Percentiles rank a stretch among this genome's conserved stretches.
These are phyloP conservation scores for Proisotoma minuta DNA, from an alignment of 2,888 invertebrate genomes.

Conservation along the genomic window DNA sequence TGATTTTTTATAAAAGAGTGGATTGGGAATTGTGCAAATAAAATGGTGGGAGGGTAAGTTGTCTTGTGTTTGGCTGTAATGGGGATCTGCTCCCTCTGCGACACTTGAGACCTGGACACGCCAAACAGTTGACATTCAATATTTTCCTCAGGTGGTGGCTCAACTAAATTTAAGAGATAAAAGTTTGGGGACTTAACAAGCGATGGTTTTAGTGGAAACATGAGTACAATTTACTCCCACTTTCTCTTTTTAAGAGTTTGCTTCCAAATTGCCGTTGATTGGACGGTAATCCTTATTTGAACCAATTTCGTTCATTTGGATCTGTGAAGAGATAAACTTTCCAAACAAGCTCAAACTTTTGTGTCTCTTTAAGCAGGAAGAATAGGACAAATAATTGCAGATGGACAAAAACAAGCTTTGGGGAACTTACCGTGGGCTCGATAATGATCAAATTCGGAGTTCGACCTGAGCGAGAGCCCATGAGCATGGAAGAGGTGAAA, in stretches of 20 bases:
- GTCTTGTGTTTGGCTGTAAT: background rate
- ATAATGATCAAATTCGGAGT: constrained; percentile 32
- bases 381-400: no score
- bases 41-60: no score
- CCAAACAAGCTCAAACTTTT: constrained; percentile 3
- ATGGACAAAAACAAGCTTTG: no score
- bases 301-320: constrained; percentile 14
- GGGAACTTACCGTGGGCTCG: constrained; percentile 43
- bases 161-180: background rate
- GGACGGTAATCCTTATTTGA: constrained; percentile 9
- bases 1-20: no score
- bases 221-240: no score
- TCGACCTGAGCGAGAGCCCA: constrained; percentile 36
- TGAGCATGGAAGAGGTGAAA: constrained; percentile 44
- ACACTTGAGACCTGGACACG: background rate
- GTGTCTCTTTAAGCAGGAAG: background rate
- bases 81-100: background rate
- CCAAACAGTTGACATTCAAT: constrained; percentile 9
- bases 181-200: background rate
- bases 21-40: no score
- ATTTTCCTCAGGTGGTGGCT: background rate
- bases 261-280: constrained; percentile 11
- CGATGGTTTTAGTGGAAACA: constrained; percentile 2
- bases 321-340: no score
- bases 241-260: constrained; percentile 1